phyloP scores from a whole-genome alignment of 2,113 vertebrate species.

The Spermophilus dauricus region DNA sequence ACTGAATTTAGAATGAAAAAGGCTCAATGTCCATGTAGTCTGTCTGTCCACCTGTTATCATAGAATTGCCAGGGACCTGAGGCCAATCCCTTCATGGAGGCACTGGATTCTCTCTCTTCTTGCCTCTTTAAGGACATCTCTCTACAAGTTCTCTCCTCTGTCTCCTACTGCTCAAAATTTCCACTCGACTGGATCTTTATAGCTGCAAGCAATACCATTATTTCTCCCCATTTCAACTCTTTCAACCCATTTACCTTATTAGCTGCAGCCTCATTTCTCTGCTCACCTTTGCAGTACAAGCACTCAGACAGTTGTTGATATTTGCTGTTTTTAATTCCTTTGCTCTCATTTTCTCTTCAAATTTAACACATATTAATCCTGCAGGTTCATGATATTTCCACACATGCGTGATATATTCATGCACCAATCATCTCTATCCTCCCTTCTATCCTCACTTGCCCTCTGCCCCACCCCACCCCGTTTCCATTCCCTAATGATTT shows the following conservation, averaged over 20 bases:
- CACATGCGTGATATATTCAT: no score
- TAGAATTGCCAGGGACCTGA: background rate
- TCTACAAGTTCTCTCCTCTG: background rate
- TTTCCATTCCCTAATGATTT: background rate
- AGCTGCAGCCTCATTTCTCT: background rate
- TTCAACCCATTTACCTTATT: background rate
- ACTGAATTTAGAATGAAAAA: background rate
- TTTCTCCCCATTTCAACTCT: background rate
- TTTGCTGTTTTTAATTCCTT: background rate
- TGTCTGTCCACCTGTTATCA: background rate
- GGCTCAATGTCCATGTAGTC: accelerated
- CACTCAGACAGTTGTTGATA: background rate
- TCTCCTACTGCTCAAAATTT: background rate
- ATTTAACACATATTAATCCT: background rate
- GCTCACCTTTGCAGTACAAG: background rate
- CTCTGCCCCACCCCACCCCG: background rate
- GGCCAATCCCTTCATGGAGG: background rate
- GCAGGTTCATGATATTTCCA: no score
- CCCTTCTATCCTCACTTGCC: background rate
- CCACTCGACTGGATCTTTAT: background rate
- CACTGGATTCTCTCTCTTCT: background rate
- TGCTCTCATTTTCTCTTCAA: background rate
- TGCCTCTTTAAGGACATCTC: background rate
- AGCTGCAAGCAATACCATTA: background rate
- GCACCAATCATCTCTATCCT: background rate